A percentile compares a stretch with the other conserved stretches of the same genome.
Evolutionary conservation across 2,113 vertebrate species (phyloP).

Genomic region (Montifringilla adamsi): DNA sequence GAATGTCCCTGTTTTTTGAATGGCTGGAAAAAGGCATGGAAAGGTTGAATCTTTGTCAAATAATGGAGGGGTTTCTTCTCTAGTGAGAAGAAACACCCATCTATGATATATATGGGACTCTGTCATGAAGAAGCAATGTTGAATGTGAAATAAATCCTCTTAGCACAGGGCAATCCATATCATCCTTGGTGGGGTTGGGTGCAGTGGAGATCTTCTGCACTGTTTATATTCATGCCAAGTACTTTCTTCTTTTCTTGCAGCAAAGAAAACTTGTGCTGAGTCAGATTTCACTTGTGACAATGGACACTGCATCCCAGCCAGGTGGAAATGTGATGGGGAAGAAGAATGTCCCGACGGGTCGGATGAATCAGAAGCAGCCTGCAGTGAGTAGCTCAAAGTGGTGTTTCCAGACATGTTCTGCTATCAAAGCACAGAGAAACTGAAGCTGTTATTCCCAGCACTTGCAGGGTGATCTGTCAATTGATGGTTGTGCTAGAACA

Average conservation of each 20-base stretch:
- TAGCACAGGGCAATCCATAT: accelerated
- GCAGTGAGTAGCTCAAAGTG: slow-evolving; percentile 82
- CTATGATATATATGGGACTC: not conserved
- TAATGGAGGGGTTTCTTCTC: not conserved
- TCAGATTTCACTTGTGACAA: slow-evolving; percentile 93
- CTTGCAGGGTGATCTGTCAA: not conserved
- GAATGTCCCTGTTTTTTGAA: not conserved
- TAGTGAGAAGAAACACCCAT: not conserved
- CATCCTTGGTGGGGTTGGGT: accelerated
- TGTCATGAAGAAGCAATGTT: not conserved
- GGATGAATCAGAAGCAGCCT: slow-evolving; percentile 87
- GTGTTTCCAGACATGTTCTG: not conserved
- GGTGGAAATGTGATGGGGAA: slow-evolving; percentile 95
- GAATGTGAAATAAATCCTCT: not conserved
- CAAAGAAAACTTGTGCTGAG: slow-evolving; percentile 90
- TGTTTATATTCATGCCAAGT: not conserved
- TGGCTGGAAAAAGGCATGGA: not conserved
- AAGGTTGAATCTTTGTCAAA: not conserved
- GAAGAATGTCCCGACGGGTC: slow-evolving; percentile 91
- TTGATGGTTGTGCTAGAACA: not conserved
- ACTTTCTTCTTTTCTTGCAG: slow-evolving; percentile 68
- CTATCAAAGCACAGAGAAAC: not conserved
- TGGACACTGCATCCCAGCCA: slow-evolving; percentile 88
- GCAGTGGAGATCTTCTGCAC: not conserved
- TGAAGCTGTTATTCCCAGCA: not conserved